A percentile compares a stretch with the other conserved stretches of the same genome.
phyloP scores from a whole-genome alignment of 2,113 vertebrate genomes.

The Paedocypris sp. region DNA sequence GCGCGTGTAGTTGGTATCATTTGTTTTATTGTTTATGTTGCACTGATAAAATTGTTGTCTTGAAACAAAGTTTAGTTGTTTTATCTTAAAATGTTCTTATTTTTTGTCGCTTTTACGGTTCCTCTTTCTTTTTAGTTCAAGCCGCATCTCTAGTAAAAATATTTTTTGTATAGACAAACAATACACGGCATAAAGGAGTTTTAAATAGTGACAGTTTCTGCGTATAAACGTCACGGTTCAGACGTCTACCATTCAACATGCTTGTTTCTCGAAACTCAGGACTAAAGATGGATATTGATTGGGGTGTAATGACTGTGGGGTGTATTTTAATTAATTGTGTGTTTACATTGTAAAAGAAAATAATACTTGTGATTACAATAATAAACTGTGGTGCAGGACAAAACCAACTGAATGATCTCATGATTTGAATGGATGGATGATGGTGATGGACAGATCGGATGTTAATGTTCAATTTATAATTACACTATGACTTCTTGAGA shows the following conservation, averaged over 20 bases:
- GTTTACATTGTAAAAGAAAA: constrained; percentile 56
- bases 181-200: no score
- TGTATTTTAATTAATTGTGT: constrained; percentile 67
- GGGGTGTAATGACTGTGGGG: constrained; percentile 67
- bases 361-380: constrained; percentile 20
- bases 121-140: constrained; percentile 55
- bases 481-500: no score
- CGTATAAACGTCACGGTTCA: no score
- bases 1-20: not conserved
- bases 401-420: no score
- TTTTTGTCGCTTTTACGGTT: no score
- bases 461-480: no score
- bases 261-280: no score
- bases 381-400: constrained; percentile 29
- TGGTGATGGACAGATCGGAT: not conserved
- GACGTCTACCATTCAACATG: no score
- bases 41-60: constrained; percentile 9
- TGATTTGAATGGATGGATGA: not conserved
- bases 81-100: not conserved
- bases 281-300: no score
- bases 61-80: constrained; percentile 6
- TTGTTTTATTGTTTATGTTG: not conserved
- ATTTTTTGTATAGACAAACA: no score
- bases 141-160: no score
- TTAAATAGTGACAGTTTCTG: no score